Conservation (phyloP, 2,888 invertebrate species). For the Cerceris rybyensis region DNA sequence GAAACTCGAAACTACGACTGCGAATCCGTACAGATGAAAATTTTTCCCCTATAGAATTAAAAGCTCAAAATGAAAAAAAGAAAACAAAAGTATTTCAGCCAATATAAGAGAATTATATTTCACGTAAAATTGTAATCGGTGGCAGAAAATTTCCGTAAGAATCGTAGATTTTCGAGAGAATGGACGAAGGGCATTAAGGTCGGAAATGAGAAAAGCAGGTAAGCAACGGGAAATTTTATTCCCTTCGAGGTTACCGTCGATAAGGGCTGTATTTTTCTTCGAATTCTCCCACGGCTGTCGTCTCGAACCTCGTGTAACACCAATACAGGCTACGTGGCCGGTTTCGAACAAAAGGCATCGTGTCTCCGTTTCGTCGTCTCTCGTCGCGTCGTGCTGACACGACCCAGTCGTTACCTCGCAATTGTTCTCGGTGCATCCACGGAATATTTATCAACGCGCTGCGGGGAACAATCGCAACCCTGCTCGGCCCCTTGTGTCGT, state of each 20-base stretch:
- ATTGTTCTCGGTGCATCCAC: slow-evolving; percentile 57
- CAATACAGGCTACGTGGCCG: slow-evolving; percentile 56
- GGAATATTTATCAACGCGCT: slow-evolving; percentile 64
- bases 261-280: slow-evolving; percentile 3
- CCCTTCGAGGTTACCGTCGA: slow-evolving; percentile 8
- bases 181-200: no score
- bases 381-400: slow-evolving; percentile 46
- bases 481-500: not conserved
- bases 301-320: slow-evolving; percentile 43
- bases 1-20: no score
- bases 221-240: not conserved
- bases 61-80: no score
- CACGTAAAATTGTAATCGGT: no score
- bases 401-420: slow-evolving; percentile 52
- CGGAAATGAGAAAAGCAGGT: no score
- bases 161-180: no score
- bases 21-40: no score
- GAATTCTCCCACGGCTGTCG: slow-evolving; percentile 42
- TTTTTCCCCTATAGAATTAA: no score
- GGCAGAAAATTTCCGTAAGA: no score
- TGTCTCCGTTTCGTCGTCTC: slow-evolving; percentile 25
- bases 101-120: no score
- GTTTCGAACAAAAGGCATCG: slow-evolving; percentile 47
- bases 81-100: no score
- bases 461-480: slow-evolving; percentile 35